Evolutionary conservation across 2,113 vertebrate species (phyloP).

Genomic region (Elanus axillaris): DNA sequence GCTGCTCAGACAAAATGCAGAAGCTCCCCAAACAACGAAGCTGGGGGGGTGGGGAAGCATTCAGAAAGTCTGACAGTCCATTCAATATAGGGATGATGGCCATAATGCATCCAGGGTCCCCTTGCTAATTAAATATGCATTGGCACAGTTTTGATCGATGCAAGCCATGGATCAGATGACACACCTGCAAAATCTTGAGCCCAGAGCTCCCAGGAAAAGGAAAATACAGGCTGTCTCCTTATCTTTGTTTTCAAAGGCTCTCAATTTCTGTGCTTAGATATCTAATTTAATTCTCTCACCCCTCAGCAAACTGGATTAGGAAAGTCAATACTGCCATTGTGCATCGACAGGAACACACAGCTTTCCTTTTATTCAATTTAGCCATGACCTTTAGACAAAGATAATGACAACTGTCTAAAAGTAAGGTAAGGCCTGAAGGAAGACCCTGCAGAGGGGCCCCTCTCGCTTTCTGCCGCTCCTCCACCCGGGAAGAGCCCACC

Average conservation of each 20-base stretch:
- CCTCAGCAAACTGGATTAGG: slow-evolving; percentile 89
- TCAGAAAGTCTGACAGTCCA: slow-evolving; percentile 87
- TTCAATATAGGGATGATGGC: slow-evolving; percentile 85
- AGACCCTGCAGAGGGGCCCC: slow-evolving; percentile 55
- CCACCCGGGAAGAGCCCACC: neutral
- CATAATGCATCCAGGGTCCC: slow-evolving; percentile 83
- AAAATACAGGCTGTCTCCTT: slow-evolving; percentile 81
- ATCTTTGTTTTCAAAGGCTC: slow-evolving; percentile 86
- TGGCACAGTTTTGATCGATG: slow-evolving; percentile 88
- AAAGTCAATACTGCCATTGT: slow-evolving; percentile 89
- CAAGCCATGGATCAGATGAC: slow-evolving; percentile 88
- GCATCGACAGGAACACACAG: slow-evolving; percentile 83
- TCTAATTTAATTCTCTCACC: slow-evolving; percentile 93
- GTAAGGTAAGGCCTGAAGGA: slow-evolving; percentile 74
- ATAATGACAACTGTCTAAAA: slow-evolving; percentile 84
- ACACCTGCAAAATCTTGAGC: slow-evolving; percentile 91
- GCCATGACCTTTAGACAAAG: slow-evolving; percentile 86
- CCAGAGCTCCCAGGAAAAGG: slow-evolving; percentile 82
- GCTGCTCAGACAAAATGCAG: slow-evolving; percentile 84
- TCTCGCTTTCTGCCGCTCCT: neutral
- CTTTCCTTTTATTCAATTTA: slow-evolving; percentile 88
- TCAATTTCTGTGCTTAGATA: slow-evolving; percentile 87
- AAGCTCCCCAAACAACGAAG: slow-evolving; percentile 83
- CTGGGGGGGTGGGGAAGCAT: slow-evolving; percentile 73
- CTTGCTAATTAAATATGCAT: slow-evolving; percentile 96